Base-by-base conservation (phyloP, 2,888 invertebrate genomes). In the Patella pellucida region DNA sequence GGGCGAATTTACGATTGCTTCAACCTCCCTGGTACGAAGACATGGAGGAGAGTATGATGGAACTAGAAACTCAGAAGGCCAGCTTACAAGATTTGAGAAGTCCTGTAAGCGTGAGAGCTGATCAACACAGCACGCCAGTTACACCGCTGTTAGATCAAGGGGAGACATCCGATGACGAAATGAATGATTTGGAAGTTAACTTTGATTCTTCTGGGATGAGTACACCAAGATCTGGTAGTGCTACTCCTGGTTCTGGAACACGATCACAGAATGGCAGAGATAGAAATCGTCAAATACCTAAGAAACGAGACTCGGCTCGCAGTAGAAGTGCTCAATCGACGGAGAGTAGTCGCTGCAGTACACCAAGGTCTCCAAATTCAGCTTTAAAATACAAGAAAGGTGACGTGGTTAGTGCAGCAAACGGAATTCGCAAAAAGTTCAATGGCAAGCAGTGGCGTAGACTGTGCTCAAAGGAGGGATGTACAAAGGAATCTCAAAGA, bases 381-480 rank as follows among this genome's bases (percentile, higher is more conserved):
- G 85, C 84, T 70, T 85, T 85, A 79, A 90, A 90, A 79, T 91
- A 90, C 82, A 89, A 90, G 92, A 99, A 99, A 92, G 99, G 99
- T 83, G 98, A 99, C 91, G 96, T 98, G 76, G 96, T 97, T 54
- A 95, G 95, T 5, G 96, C 96, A 71, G 96, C 97, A 4, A 96
- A 96, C 85, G 99, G 99, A 82, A 97, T 99, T 86, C 93, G 98
- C 16, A 99, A 99, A 93, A 99, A 99, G 92, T 99, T 97, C 92
- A 99, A 99, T 92, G 99, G 99, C 56, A 99, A 99, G 92, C 99
- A 99, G 91, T 99, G 99, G 99, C 94, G 99, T 80, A 93, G 99
- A 86, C 93, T 99, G 81, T 99, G 99, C 92, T 97, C 97, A 78
- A 96, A 96, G 91, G 96, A 96, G 87, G 96, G 96, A 75, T 99